Evolutionary conservation across 2,888 invertebrate species (phyloP).

Genomic region (Charanyca ferruginea): DNA sequence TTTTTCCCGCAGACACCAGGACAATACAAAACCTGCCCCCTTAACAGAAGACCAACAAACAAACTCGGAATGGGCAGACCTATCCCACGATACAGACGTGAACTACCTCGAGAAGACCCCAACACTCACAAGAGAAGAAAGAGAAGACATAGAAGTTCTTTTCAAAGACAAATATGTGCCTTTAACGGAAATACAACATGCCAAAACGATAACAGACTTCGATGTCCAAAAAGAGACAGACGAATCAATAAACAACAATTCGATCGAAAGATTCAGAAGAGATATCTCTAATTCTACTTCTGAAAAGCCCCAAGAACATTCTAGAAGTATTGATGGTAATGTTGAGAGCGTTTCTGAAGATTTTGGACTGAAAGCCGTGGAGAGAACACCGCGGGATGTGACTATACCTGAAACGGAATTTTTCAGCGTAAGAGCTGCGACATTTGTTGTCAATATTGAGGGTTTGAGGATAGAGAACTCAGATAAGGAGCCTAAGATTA

Average conservation of each 20-base stretch:
- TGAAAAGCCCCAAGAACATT: slow-evolving; percentile 12
- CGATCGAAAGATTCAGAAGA: slow-evolving; percentile 52
- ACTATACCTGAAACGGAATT: slow-evolving; percentile 65
- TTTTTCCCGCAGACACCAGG: slow-evolving; percentile 50
- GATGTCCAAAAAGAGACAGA: slow-evolving; percentile 6
- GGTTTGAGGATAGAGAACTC: slow-evolving; percentile 92
- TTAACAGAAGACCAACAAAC: slow-evolving; percentile 1
- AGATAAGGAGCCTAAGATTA: slow-evolving; percentile 89
- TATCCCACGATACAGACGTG: slow-evolving; percentile 84
- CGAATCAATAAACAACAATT: slow-evolving; percentile 37
- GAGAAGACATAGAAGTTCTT: slow-evolving; percentile 76
- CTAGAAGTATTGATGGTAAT: background rate
- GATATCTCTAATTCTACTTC: background rate
- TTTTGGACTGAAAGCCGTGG: slow-evolving; percentile 13
- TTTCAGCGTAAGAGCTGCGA: slow-evolving; percentile 66
- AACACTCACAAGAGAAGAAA: slow-evolving; percentile 73
- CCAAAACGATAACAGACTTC: slow-evolving; percentile 7
- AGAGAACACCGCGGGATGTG: slow-evolving; percentile 59
- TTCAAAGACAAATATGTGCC: slow-evolving; percentile 74
- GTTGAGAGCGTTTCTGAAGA: background rate
- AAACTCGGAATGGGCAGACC: slow-evolving; percentile 75
- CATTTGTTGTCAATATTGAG: slow-evolving; percentile 78
- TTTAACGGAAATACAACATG: slow-evolving; percentile 65
- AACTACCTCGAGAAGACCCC: slow-evolving; percentile 76
- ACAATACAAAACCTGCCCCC: background rate